phyloP scores from a whole-genome alignment of 2,797 vertebrate species.

The Channallabes apus region DNA sequence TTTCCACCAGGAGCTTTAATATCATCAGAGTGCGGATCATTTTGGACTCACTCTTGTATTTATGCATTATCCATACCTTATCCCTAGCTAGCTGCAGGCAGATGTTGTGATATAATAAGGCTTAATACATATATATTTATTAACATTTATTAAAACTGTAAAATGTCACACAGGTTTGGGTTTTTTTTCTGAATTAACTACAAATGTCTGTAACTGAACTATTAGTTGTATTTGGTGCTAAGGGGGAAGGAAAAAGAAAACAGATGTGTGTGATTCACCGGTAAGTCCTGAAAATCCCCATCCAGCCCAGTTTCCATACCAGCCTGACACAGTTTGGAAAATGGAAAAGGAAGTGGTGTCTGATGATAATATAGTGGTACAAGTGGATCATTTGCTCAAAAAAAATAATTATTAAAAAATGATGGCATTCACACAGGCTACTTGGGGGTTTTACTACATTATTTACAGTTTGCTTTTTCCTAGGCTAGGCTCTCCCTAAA shows the following conservation, averaged over 20 bases:
- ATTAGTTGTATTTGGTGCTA: background rate
- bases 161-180: background rate
- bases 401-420: background rate
- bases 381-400: background rate
- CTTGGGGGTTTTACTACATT: background rate
- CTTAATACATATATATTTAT: no score
- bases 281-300: background rate
- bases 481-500: no score
- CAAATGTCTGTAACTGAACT: background rate
- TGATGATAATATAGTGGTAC: background rate
- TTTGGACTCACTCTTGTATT: no score
- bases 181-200: background rate
- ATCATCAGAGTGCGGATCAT: no score
- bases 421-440: background rate
- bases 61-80: background rate
- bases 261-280: background rate
- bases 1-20: no score
- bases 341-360: background rate
- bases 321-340: background rate
- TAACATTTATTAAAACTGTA: background rate
- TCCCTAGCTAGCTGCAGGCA: background rate
- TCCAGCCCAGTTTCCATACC: background rate
- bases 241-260: background rate
- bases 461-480: background rate
- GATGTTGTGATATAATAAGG: background rate